Percentiles rank a stretch among this genome's conserved stretches.
Conservation (phyloP, 2,797 vertebrate genomes). For the Myioborus miniatus region DNA sequence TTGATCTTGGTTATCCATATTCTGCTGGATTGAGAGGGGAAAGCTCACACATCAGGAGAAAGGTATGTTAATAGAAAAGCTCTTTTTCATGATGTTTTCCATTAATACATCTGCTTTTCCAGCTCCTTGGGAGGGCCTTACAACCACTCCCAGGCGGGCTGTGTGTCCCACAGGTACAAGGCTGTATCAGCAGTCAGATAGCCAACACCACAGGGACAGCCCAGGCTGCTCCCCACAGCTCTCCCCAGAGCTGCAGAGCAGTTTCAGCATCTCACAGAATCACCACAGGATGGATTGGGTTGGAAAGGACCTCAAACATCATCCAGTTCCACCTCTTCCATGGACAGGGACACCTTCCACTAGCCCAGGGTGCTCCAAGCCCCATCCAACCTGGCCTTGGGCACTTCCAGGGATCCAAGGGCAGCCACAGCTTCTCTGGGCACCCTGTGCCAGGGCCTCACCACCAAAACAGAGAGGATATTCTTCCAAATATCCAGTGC, state of each 20-base stretch:
- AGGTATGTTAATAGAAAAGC: neutral
- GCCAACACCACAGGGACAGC: neutral
- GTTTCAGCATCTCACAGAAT: neutral
- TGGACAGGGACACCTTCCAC: neutral
- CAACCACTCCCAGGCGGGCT: neutral
- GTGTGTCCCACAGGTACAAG: neutral
- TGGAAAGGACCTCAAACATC: neutral
- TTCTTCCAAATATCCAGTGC: neutral
- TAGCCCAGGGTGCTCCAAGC: accelerated
- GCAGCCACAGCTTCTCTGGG: neutral
- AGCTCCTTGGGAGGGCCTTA: neutral
- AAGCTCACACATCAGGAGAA: neutral
- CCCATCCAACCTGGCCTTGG: accelerated
- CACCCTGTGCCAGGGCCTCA: accelerated
- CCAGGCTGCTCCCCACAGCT: neutral
- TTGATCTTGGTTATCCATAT: neutral
- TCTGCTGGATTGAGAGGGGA: neutral
- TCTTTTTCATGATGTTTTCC: neutral
- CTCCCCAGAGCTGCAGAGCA: neutral
- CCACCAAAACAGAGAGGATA: neutral
- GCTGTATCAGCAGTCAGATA: neutral
- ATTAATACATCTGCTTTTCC: neutral
- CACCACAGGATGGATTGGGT: neutral
- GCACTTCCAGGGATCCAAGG: neutral
- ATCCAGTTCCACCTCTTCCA: neutral